Evolutionary conservation across 2,797 vertebrate genomes (phyloP).

Genomic region (Aplochiton taeniatus): DNA sequence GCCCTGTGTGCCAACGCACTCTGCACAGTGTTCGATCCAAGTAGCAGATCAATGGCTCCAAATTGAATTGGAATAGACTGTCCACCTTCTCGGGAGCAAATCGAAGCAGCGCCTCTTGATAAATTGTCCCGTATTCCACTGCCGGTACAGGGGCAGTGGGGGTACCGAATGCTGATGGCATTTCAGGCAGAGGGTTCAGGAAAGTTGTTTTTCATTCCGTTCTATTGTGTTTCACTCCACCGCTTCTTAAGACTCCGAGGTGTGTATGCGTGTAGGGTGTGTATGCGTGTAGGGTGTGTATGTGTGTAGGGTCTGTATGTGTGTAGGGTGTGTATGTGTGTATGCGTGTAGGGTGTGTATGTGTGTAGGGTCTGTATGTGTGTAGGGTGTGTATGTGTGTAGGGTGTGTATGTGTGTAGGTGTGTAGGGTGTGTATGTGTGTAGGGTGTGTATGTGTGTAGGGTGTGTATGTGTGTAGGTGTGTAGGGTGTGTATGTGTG

Average conservation of each 20-base stretch:
- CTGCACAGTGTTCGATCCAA: conserved; percentile 16
- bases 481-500: not conserved
- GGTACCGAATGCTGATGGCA: too few species aligned
- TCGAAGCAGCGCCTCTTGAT: not conserved
- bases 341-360: not conserved
- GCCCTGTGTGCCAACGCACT: conserved; percentile 3
- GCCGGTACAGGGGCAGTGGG: not conserved
- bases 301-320: not conserved
- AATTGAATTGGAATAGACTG: conserved; percentile 19
- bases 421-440: not conserved
- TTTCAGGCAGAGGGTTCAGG: too few species aligned
- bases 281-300: not conserved
- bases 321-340: not conserved
- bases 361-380: not conserved
- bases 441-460: not conserved
- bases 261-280: not conserved
- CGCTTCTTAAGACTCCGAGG: too few species aligned
- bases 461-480: too few species aligned
- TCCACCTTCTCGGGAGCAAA: not conserved
- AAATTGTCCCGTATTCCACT: conserved; percentile 3
- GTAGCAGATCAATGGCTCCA: conserved; percentile 19
- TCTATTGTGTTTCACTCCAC: too few species aligned
- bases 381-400: not conserved
- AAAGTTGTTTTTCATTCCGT: too few species aligned
- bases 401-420: not conserved